These are phyloP conservation scores for Eciton burchellii DNA, from an alignment of 1,140 invertebrate species.

Conservation along the genomic window DNA sequence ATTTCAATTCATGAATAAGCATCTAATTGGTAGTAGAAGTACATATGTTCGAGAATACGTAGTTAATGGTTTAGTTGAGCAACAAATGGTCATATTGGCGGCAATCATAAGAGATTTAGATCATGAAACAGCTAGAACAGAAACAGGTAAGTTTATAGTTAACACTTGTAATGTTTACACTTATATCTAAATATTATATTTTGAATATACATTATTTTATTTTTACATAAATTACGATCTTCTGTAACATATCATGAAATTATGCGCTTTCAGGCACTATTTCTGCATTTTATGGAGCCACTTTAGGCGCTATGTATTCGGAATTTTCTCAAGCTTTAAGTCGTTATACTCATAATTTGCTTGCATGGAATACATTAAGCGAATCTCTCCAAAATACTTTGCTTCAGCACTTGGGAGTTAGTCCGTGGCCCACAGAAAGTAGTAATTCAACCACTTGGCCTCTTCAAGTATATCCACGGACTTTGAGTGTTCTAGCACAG, in stretches of 20 bases:
- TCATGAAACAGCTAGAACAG: constrained; percentile 92
- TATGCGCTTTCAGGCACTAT: constrained; percentile 88
- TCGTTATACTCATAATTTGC: constrained; percentile 93
- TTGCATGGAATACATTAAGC: constrained; percentile 90
- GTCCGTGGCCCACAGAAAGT: constrained; percentile 88
- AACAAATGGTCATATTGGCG: constrained; percentile 93
- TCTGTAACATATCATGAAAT: constrained; percentile 2
- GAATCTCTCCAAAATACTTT: constrained; percentile 90
- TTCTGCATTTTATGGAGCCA: constrained; percentile 90
- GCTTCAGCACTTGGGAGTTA: constrained; percentile 91
- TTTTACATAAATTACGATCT: neutral
- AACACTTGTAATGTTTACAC: constrained; percentile 32
- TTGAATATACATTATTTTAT: too few relatives aligned
- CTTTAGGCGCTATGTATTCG: constrained; percentile 90
- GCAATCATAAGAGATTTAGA: constrained; percentile 95
- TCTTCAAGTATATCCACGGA: constrained; percentile 93
- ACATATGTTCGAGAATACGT: constrained; percentile 86
- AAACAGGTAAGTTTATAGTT: constrained; percentile 87
- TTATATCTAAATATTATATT: constrained; percentile 1
- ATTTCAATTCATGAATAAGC: constrained; percentile 90
- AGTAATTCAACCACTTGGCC: constrained; percentile 89
- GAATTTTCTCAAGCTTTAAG: constrained; percentile 92
- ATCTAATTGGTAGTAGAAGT: constrained; percentile 89
- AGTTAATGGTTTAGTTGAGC: constrained; percentile 89
- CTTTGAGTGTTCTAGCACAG: constrained; percentile 93